phyloP scores from a whole-genome alignment of 2,797 vertebrate species.

The Xenopus petersii region DNA sequence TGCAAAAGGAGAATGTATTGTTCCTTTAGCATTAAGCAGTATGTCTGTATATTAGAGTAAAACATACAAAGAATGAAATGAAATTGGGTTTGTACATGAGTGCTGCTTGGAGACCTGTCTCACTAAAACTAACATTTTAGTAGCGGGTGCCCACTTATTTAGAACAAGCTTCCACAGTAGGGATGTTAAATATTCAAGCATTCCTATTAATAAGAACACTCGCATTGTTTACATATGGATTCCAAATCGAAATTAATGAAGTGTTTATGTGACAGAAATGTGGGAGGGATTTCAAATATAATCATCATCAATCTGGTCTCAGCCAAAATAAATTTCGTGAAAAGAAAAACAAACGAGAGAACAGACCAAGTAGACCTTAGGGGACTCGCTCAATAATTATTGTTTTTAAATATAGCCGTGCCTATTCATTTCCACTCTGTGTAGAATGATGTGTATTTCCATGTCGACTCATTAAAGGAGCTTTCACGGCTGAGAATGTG shows the following conservation, averaged over 20 bases:
- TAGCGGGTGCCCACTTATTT: slow-evolving; percentile 1
- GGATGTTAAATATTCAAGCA: slow-evolving; percentile 43
- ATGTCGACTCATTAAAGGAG: slow-evolving; percentile 53
- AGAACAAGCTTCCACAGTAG: slow-evolving; percentile 44
- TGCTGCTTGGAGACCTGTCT: slow-evolving; percentile 38
- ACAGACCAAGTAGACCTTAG: slow-evolving; percentile 67
- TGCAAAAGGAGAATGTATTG: neutral
- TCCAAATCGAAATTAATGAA: slow-evolving; percentile 63
- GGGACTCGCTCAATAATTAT: slow-evolving; percentile 62
- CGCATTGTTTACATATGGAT: slow-evolving; percentile 47
- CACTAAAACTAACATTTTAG: slow-evolving; percentile 42
- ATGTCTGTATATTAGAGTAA: neutral
- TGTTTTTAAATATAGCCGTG: slow-evolving; percentile 64
- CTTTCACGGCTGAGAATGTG: neutral
- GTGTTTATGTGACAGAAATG: slow-evolving; percentile 69
- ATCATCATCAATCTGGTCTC: slow-evolving; percentile 71
- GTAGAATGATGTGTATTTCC: slow-evolving; percentile 51
- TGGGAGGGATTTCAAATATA: slow-evolving; percentile 71
- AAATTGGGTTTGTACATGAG: slow-evolving; percentile 17
- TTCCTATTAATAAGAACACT: slow-evolving; percentile 43
- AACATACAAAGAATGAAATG: neutral
- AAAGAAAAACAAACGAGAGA: slow-evolving; percentile 73
- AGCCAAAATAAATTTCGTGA: slow-evolving; percentile 76
- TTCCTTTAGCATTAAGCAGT: neutral
- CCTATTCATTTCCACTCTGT: slow-evolving; percentile 58